Base-by-base conservation (phyloP, 2,113 vertebrate genomes). In the Neotragus moschatus region DNA sequence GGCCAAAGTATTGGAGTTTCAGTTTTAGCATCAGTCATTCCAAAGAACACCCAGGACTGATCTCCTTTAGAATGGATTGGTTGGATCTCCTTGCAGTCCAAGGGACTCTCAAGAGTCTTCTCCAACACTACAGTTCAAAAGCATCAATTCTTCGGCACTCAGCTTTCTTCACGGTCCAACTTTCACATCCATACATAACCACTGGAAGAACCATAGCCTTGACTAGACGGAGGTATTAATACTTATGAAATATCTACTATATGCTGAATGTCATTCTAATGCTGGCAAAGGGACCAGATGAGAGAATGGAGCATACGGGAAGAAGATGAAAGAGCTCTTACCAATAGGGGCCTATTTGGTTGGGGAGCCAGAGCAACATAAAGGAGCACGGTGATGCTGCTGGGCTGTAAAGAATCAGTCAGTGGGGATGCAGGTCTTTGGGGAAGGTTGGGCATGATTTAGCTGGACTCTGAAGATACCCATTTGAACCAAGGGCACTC, bases 301-400 rank as follows among this genome's bases (percentile, higher is more conserved):
- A 51, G 30, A 23, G 17, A 89, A 51, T 14, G 49, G 43, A 33
- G 2, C 84, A 90, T 45, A 85, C 53, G 36, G 70, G 47, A 81
- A 81, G 70, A 87, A n/a, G 53, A 36, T 73, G 63, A 66, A 70
- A 39, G 19, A 77, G 45, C 61, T 49, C 16, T 70, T 66, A 13
- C 43, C 33, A 1, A 33, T 2, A 21, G 85, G 39, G 84, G 28
- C 36, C 66, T 55, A 4, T 85, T 47, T 95, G 19, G 8, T 19
- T 28, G 16, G 60, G 70, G 80, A 86, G 58, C 25, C 82, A n/a
- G 23, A 81, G 21, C 1, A 19, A 43, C 61, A 30, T 21, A 19
- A 8, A 55, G 39, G 70, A 43, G 43, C 7, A 6, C 4, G 0
- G 28, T 15, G 28, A 6, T 12, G 11, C 10, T 26, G 4, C 43